Base-by-base conservation (phyloP, 2,113 vertebrate species). In the Pterophyllum scalare region DNA sequence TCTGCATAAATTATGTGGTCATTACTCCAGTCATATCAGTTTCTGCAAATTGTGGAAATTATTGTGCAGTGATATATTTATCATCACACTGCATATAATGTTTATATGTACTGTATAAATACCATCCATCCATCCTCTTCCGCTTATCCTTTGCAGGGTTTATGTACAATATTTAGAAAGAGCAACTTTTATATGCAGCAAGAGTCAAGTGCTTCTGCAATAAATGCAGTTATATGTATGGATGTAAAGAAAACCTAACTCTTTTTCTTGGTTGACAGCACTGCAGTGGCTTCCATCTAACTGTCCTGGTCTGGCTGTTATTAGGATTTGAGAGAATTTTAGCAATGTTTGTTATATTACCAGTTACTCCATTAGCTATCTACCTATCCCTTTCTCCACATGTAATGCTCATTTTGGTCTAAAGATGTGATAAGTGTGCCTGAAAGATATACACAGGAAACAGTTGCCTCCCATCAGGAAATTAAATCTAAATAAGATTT, bases 401-500 rank as follows among this genome's bases (percentile, higher is more conserved):
- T 83, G 70, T 86, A 60, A 88, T 60, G 38, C 78, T 84, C 70
- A 77, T 85, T 90, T 57, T 81, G 57, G 52, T 54, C 65, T 75
- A 80, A 89, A 91, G 35, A 85, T 72, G 75, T 81, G 74, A 88
- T 88, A 87, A 89, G 86, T 86, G 65, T 59, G 26, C 59, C 81
- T 78, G 86, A 89, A 86, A 89, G 87, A 92, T 94, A 91, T 90
- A 92, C 87, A n/a, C n/a, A n/a, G n/a, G n/a, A n/a, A n/a, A n/a
- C 88, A 90, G 74, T 59, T 67, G 40, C 80, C 83, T 88, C 89
- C 82, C 93, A 95, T 95, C 94, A 94, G 95, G 95, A 95, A 95
- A 95, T 95, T 94, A 61, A 87, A 95, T 95, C 94, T 95, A 94
- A 62, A 62, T n/a, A 62, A n/a, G 93, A 92, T 92, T 94, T 77